A percentile compares a stretch with the other conserved stretches of the same genome.
Conservation (phyloP, 2,888 invertebrate genomes). For the Sinotaia quadrata region DNA sequence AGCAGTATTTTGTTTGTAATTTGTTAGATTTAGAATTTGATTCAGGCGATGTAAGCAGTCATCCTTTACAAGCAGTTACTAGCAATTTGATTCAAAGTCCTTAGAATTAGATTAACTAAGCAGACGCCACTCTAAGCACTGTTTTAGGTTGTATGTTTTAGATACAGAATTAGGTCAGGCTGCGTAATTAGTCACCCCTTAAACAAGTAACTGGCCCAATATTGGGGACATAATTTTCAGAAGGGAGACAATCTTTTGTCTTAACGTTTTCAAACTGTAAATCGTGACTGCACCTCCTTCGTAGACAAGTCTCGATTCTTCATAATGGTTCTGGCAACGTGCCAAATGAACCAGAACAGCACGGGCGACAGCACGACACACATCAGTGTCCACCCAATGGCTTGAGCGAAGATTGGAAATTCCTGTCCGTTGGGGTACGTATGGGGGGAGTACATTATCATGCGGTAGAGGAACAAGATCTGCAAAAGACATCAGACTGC, state of each 20-base stretch:
- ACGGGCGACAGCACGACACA: constrained; percentile 53
- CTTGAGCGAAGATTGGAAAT: constrained; percentile 55
- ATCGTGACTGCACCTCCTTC: background rate
- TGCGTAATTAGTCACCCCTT: no score
- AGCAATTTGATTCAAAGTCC: no score
- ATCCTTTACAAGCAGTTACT: no score
- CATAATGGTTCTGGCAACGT: constrained; percentile 6
- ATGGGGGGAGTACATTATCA: constrained; percentile 51
- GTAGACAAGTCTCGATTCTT: background rate
- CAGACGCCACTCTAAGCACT: no score
- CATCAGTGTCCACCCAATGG: constrained; percentile 53
- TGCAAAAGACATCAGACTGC: constrained; percentile 31
- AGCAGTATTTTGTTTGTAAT: no score
- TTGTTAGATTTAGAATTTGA: no score
- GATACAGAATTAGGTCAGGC: no score
- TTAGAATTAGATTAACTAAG: no score
- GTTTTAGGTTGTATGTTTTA: no score
- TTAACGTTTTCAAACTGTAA: background rate
- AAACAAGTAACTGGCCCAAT: background rate
- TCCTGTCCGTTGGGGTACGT: constrained; percentile 37
- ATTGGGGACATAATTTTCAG: no score
- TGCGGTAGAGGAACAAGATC: constrained; percentile 57
- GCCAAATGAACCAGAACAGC: constrained; percentile 47
- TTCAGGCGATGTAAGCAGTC: no score
- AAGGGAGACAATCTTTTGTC: no score